A percentile compares a stretch with the other conserved stretches of the same genome.
Evolutionary conservation across 2,113 vertebrate species (phyloP).

Genomic region (Lonchura striata): DNA sequence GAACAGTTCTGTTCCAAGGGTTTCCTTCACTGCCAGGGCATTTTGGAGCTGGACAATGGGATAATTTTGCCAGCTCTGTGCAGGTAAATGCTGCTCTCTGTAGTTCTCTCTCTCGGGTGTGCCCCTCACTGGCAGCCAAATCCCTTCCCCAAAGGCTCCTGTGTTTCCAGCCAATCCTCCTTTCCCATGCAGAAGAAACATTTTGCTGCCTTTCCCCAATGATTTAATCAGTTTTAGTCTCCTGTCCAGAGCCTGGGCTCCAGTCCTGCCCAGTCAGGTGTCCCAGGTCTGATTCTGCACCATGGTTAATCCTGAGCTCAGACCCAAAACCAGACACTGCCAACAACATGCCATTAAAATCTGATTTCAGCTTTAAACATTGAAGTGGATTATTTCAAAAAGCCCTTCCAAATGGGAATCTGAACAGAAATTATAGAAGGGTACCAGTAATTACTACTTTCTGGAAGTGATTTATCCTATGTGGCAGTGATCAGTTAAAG

Average conservation of each 20-base stretch:
- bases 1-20: neutral
- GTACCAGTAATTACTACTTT: neutral
- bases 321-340: neutral
- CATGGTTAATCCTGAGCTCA: neutral
- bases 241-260: neutral
- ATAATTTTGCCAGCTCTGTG: neutral
- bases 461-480: neutral
- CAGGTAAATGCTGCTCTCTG: neutral
- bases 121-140: neutral
- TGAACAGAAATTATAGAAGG: neutral
- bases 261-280: neutral
- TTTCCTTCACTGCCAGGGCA: neutral
- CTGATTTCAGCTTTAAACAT: neutral
- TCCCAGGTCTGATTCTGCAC: neutral
- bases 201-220: neutral
- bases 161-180: neutral
- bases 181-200: neutral
- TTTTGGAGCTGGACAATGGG: neutral
- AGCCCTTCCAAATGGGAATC: neutral
- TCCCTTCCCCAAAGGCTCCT: neutral
- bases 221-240: neutral
- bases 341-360: neutral
- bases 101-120: rapidly evolving
- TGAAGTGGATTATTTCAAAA: neutral
- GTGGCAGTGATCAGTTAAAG: neutral